phyloP scores from a whole-genome alignment of 2,113 vertebrate genomes.

The Eudorcas thomsonii region DNA sequence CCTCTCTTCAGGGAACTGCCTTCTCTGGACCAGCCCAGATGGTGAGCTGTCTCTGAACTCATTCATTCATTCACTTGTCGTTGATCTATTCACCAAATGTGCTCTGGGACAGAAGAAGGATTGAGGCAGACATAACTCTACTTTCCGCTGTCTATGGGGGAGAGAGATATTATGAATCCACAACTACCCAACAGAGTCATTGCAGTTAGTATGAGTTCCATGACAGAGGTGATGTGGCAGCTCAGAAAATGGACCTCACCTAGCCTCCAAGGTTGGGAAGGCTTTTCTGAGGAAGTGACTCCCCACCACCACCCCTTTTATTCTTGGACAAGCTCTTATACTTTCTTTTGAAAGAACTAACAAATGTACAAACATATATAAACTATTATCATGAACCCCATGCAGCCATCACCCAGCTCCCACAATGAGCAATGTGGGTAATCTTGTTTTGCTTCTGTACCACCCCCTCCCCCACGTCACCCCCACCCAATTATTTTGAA shows the following conservation, averaged over 20 bases:
- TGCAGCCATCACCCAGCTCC: not conserved
- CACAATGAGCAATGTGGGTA: not conserved
- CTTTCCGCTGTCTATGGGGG: not conserved
- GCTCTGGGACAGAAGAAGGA: not conserved
- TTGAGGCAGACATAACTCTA: not conserved
- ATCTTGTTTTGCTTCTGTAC: not conserved
- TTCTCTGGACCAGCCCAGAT: not conserved
- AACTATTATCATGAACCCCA: too few relatives aligned
- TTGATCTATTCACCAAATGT: not conserved
- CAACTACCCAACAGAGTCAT: not conserved
- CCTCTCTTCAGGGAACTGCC: not conserved
- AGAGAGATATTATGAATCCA: not conserved
- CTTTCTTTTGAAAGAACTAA: not conserved
- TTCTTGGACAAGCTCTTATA: not conserved
- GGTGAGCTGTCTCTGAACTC: not conserved
- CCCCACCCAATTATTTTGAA: not conserved
- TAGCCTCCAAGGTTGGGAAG: not conserved
- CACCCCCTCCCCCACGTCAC: not conserved
- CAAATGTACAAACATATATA: not conserved
- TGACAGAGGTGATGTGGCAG: not conserved
- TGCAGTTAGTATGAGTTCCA: fast-evolving
- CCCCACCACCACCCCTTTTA: not conserved
- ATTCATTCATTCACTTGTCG: not conserved
- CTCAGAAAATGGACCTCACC: not conserved
- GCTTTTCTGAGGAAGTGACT: not conserved